Conservation (phyloP, 2,888 invertebrate species). For the Sarcophaga subvicina region DNA sequence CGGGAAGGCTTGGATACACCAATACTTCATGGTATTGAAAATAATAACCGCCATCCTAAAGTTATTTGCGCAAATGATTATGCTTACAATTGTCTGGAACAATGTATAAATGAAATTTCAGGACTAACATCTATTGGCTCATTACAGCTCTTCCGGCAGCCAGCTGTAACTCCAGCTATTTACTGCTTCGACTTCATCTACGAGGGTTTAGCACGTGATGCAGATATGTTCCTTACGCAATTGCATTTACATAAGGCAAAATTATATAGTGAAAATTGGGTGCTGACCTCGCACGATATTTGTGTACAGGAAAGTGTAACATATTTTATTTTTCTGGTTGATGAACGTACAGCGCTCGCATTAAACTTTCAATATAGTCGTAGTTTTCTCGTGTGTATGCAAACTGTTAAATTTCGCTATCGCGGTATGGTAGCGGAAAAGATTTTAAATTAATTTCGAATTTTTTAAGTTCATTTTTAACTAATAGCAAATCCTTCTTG, state of each 20-base stretch:
- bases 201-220: slow-evolving; percentile 64
- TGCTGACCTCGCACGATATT: slow-evolving; percentile 62
- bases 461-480: neutral
- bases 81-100: slow-evolving; percentile 62
- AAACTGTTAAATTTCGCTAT: slow-evolving; percentile 34
- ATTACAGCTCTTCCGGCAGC: slow-evolving; percentile 18
- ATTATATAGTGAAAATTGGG: slow-evolving; percentile 68
- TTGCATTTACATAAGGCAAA: slow-evolving; percentile 68
- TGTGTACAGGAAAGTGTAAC: slow-evolving; percentile 55
- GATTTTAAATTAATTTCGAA: slow-evolving; percentile 1
- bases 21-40: slow-evolving; percentile 61
- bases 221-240: slow-evolving; percentile 65
- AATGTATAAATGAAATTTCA: slow-evolving; percentile 50
- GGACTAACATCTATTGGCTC: slow-evolving; percentile 12
- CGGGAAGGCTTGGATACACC: slow-evolving; percentile 59
- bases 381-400: slow-evolving; percentile 56
- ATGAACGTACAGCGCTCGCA: slow-evolving; percentile 71
- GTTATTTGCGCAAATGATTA: slow-evolving; percentile 65
- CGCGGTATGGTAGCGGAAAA: slow-evolving; percentile 48
- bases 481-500: no score
- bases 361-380: slow-evolving; percentile 50
- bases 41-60: slow-evolving; percentile 48
- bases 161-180: slow-evolving; percentile 25
- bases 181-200: slow-evolving; percentile 65
- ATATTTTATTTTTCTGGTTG: slow-evolving; percentile 69